Base-by-base conservation (phyloP, 2,113 vertebrate species). In the Pterocles orientalis region DNA sequence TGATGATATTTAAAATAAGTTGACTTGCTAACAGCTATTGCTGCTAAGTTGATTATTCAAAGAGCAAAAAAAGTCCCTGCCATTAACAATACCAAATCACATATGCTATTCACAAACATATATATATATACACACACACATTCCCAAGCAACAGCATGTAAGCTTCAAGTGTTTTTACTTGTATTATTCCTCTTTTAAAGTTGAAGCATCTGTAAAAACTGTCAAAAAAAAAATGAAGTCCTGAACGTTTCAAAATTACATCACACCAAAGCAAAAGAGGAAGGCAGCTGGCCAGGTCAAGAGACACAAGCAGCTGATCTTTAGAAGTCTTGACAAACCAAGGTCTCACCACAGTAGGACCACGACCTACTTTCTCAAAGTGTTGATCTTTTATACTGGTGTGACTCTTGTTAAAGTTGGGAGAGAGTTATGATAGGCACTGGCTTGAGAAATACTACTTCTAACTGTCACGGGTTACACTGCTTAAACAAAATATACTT, bases 291-390 rank as follows among this genome's bases (percentile, higher is more conserved):
- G 25, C 3, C 66, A 69, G 29, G 79, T 28, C 17, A 78, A 62
- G 50, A 70, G 19, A n/a, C 1, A 0, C 9, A 73, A 62, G 36
- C 41, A 80, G 19, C 14, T 0, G 0, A 36, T 79, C 48, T 72
- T 54, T 14, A 61, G 9, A 79, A 79, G 14, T 26, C 43, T 75
- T 6, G 3, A 45, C 28, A 50, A 62, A 18, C 4, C 0, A 3
- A 58, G 20, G 29, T 14, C 10, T 47, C 36, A 25, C 81, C 43
- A 64, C 56, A 34, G 18, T 0, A 70, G 33, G 25, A 69, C 54
- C 64, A 39, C 5, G 12, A 85, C 39, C 17, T 57, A n/a, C 34
- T 29, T 73, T 47, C n/a, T 56, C 31, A 72, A 64, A 61, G 21
- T 6, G 8, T 18, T 73, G 14, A 48, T 45, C 50, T 53, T 25